A percentile compares a stretch with the other conserved stretches of the same genome.
phyloP scores from a whole-genome alignment of 2,113 vertebrate genomes.

The Phylloscopus trochiloides region DNA sequence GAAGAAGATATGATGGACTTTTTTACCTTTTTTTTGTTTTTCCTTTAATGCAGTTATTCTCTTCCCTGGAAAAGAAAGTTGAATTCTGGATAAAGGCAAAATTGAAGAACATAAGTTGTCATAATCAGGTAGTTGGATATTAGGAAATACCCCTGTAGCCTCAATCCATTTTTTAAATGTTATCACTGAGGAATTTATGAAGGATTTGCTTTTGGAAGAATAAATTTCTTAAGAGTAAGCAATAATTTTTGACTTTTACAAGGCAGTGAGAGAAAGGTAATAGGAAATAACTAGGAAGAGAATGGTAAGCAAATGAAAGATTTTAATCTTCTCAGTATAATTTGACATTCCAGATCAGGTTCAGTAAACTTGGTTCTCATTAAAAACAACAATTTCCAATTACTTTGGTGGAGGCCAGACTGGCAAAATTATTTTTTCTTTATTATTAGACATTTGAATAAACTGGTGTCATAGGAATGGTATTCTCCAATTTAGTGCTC shows the following conservation, averaged over 20 bases:
- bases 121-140: neutral
- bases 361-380: neutral
- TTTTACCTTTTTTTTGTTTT: neutral
- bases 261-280: neutral
- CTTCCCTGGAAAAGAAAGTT: neutral
- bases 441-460: neutral
- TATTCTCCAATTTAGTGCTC: neutral
- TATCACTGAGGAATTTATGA: neutral
- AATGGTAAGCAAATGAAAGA: neutral
- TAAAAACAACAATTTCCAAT: neutral
- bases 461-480: neutral
- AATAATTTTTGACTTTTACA: neutral
- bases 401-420: neutral
- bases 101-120: neutral
- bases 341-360: neutral
- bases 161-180: neutral
- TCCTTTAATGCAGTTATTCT: neutral
- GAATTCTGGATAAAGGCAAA: neutral
- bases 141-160: neutral
- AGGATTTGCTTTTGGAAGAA: neutral
- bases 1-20: neutral
- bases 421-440: neutral
- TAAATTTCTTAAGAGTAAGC: neutral
- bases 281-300: neutral
- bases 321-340: neutral